Evolutionary conservation across 2,797 vertebrate species (phyloP), one percentile per base, ranked within the genome.

Genomic region (Fringilla coelebs): DNA sequence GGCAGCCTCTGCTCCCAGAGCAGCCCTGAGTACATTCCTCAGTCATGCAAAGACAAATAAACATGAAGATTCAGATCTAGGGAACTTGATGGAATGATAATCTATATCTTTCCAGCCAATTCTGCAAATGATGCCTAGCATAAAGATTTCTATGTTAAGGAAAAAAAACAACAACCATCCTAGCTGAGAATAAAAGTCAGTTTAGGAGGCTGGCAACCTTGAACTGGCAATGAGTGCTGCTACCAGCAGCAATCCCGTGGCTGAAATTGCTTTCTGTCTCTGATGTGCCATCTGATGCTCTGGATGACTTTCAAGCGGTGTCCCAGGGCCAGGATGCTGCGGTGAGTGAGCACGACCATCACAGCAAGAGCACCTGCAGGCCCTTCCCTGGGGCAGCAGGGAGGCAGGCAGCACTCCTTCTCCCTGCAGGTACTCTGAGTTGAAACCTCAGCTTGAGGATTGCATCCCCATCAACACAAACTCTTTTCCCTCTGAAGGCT

Each of bases 311-410:
- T 95, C 86, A 70, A 28, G 32, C 21, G 14, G 48, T 26, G 48
- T 92, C 29, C 45, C 71, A 32, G 21, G 45, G 77, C 71, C 67
- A 79, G 75, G 60, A 21, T 87, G 74, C 86, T 4, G 5, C 0
- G 0, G 22, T 1, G 7, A 51, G 28, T 0, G 4, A 87, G 66
- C 1, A 3, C 0, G 0, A 36, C 25, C 6, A 1, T 17, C 2
- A 2, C 40, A 52, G 40, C 0, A 0, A 66, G 55, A 88, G 51
- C 46, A 26, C 18, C 54, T 9, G 1, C 0, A 1, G 32, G 45
- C 41, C 51, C 49, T 66, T 79, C 46, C 31, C 32, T 15, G 1
- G 24, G 52, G 65, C 68, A 74, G 32, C 6, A 2, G 40, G 60
- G 36, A 54, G 43, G 38, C 54, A 77, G 57, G 61, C 17, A 6